Evolutionary conservation across 2,888 invertebrate genomes (phyloP).

Genomic region (Eristalinus aeneus): DNA sequence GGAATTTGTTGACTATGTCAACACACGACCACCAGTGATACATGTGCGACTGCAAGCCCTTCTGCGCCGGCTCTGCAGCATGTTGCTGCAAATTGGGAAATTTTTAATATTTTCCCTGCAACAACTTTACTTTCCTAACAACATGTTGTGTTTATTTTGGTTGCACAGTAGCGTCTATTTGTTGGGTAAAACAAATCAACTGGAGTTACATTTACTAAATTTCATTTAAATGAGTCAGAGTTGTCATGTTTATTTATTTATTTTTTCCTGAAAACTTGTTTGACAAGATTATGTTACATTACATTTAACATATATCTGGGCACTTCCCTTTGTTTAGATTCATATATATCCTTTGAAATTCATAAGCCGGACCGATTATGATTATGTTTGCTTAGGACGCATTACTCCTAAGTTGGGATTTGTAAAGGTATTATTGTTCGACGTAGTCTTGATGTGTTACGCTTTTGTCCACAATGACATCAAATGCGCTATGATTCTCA

Average conservation of each 20-base stretch:
- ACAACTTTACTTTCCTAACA: not conserved
- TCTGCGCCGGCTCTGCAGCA: slow-evolving; percentile 68
- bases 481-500: not conserved
- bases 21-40: slow-evolving; percentile 33
- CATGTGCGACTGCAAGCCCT: slow-evolving; percentile 48
- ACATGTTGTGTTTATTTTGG: not conserved
- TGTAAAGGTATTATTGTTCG: not conserved
- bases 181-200: not conserved
- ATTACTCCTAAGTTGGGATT: not conserved
- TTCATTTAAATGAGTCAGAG: not conserved
- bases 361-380: not conserved
- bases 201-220: not conserved
- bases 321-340: not conserved
- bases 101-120: not conserved
- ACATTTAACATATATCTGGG: not conserved
- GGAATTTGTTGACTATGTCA: slow-evolving; percentile 56
- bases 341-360: not conserved
- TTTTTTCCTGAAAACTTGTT: not conserved
- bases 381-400: not conserved
- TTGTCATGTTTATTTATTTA: not conserved
- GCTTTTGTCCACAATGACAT: not conserved
- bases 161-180: slow-evolving; percentile 24
- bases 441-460: not conserved
- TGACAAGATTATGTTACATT: not conserved
- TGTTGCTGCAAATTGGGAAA: slow-evolving; percentile 35